Conservation (phyloP, 2,888 invertebrate genomes). For the Hesperia comma region DNA sequence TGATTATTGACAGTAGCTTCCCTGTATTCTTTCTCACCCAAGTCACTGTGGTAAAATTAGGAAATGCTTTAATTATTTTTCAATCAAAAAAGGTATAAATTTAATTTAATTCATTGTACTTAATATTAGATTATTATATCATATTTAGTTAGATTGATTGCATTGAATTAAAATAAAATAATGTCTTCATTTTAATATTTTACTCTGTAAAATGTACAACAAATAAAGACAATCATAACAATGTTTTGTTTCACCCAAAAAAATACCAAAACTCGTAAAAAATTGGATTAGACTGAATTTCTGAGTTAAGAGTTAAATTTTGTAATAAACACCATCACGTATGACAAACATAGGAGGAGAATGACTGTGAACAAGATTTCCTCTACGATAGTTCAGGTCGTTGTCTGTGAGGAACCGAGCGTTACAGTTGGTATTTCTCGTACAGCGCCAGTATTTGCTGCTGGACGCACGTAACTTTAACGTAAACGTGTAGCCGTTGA, state of each 20-base stretch:
- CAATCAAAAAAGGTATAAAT: no score
- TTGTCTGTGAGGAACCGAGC: constrained; percentile 37
- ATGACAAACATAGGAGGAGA: constrained; percentile 40
- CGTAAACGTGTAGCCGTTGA: constrained; percentile 43
- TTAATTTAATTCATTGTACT: no score
- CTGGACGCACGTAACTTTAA: constrained; percentile 13
- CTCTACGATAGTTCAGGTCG: neutral
- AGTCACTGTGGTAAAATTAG: constrained; percentile 37
- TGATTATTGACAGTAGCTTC: constrained; percentile 43
- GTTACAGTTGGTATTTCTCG: constrained; percentile 35
- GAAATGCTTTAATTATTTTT: neutral
- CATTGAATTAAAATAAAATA: no score
- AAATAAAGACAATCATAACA: no score
- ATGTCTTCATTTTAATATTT: no score
- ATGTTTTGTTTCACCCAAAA: no score
- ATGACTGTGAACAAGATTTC: constrained; percentile 41
- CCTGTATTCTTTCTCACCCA: constrained; percentile 42
- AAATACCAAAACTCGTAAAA: no score
- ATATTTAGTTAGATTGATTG: no score
- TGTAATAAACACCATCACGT: constrained; percentile 37
- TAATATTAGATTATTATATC: no score
- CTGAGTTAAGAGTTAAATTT: no score
- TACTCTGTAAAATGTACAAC: no score
- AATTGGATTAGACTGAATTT: no score
- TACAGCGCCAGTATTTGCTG: constrained; percentile 43